Evolutionary conservation across 2,113 vertebrate genomes (phyloP).

Genomic region (Nothobranchius kuhntae): DNA sequence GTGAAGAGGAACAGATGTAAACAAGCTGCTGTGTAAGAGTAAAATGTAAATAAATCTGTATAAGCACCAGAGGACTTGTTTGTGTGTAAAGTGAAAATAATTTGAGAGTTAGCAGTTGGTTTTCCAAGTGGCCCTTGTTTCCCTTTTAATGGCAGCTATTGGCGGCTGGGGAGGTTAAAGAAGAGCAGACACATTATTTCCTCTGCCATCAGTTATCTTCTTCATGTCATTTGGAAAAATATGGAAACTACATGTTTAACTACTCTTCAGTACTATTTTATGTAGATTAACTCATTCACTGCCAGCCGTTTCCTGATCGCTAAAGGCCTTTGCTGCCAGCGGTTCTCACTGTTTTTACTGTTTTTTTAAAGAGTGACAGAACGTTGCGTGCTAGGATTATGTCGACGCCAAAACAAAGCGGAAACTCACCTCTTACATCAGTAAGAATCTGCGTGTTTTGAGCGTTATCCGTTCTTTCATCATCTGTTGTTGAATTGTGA

Average conservation of each 20-base stretch:
- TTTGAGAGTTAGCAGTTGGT: conserved; percentile 45
- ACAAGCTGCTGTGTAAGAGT: conserved; percentile 52
- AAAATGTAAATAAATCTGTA: conserved; percentile 50
- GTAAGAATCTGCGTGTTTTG: too few relatives aligned
- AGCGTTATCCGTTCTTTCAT: too few relatives aligned
- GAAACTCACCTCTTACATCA: too few relatives aligned
- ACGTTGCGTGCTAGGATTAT: too few relatives aligned
- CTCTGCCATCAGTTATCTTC: conserved; percentile 9
- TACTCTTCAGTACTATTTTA: too few relatives aligned
- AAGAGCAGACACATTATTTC: conserved; percentile 39
- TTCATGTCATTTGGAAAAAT: not conserved
- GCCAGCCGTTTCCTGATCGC: too few relatives aligned
- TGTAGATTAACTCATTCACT: too few relatives aligned
- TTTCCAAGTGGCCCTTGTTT: conserved; percentile 30
- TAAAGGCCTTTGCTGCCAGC: too few relatives aligned
- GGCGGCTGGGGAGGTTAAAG: conserved; percentile 25
- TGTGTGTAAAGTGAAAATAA: not conserved
- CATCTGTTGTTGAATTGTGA: too few relatives aligned
- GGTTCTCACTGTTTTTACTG: too few relatives aligned
- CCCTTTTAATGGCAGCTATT: conserved; percentile 33
- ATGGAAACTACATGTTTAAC: not conserved
- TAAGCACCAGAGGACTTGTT: conserved; percentile 17
- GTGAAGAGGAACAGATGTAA: conserved; percentile 49
- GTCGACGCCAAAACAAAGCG: too few relatives aligned
- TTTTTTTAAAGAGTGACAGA: too few relatives aligned